Base-by-base conservation (phyloP, 2,113 vertebrate species). In the Danionella cerebrum region DNA sequence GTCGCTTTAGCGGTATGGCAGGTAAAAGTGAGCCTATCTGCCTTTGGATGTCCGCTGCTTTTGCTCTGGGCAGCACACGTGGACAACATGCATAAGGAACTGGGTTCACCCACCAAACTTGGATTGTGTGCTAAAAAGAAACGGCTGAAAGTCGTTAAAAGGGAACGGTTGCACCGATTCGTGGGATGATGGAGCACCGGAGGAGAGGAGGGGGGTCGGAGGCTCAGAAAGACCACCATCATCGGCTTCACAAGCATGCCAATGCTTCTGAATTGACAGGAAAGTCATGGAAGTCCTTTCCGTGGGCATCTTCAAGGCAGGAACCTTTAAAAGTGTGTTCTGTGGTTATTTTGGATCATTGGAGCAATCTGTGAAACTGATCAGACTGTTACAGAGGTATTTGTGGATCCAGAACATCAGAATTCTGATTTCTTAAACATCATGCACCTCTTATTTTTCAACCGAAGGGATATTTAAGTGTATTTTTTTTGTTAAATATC, bases 121-220 rank as follows among this genome's bases (percentile, higher is more conserved):
- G 84, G 82, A 55, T 76, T 75, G 19, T 73, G 79, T 71, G 54
- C 76, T 69, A 85, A 81, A 35, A 83, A 84, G 86, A 85, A 82
- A 69, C 71, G 84, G 55, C 75, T 84, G 74, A 84, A 86, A 80
- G 88, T 79, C 74, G 76, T 18, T 54, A 27, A 44, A 24, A n/a
- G n/a, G n/a, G 72, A 75, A 75, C 73, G 79, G 74, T 83, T 79
- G 66, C 70, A 21, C 27, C 31, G 5, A 76, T 70, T 77, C 76
- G 82, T 90, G 90, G 89, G 88, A 94, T 76, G 89, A 95, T 95
- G 95, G 84, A 91, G 90, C 89, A 75, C 84, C 81, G 84, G 80
- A 78, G 84, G 86, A 80, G 82, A 80, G 82, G 83, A 33, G 19
- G 6, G 31, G 53, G 24, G 35, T 63, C 79, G 74, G 77, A 78